These are phyloP conservation scores for Chouioia cunea DNA, from an alignment of 2,888 invertebrate genomes.

Conservation along the genomic window DNA sequence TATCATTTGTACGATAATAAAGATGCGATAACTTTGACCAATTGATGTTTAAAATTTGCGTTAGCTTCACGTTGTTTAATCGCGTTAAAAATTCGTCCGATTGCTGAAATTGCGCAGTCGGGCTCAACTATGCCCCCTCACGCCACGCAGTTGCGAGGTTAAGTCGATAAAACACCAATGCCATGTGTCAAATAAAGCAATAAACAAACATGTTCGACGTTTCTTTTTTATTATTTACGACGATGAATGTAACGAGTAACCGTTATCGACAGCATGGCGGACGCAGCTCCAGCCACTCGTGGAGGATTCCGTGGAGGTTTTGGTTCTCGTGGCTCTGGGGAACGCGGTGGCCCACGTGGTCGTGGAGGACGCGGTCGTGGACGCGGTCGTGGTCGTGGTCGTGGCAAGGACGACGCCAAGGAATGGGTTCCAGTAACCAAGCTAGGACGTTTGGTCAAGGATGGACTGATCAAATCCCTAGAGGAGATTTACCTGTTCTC, in stretches of 20 bases:
- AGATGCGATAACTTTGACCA: constrained; percentile 12
- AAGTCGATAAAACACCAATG: constrained; percentile 1
- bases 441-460: constrained; percentile 95
- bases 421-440: constrained; percentile 99
- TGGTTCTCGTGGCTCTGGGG: constrained; percentile 74
- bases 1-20: no score
- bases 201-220: constrained; percentile 5
- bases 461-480: constrained; percentile 93
- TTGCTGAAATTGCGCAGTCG: background rate
- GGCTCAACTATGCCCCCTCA: constrained; percentile 43
- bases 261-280: constrained; percentile 80
- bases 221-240: background rate
- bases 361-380: constrained; percentile 82
- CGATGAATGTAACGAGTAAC: background rate
- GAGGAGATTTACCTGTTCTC: constrained; percentile 99
- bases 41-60: constrained; percentile 2
- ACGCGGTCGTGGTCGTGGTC: constrained; percentile 85
- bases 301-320: constrained; percentile 92
- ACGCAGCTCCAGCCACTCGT: constrained; percentile 97
- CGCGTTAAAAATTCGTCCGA: background rate
- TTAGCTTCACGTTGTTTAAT: background rate
- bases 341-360: constrained; percentile 74
- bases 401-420: constrained; percentile 95
- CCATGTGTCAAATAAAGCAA: constrained; percentile 1
- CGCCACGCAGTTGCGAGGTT: constrained; percentile 46